Base-by-base conservation (phyloP, 2,113 vertebrate species). In the Argyrosomus japonicus region DNA sequence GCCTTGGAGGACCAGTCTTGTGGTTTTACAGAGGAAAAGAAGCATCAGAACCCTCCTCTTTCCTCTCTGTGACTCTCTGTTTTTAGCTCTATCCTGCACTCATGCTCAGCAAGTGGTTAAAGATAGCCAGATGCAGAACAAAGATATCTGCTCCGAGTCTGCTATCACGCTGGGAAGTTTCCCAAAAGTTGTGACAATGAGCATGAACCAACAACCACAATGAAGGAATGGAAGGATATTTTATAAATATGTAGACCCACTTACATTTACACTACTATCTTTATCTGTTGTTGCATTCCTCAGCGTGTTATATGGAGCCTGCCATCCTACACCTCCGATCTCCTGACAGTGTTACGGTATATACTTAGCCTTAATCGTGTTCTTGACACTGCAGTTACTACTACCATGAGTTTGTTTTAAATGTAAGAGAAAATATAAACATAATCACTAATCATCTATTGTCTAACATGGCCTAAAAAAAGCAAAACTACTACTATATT, bases 11-110 rank as follows among this genome's bases (percentile, higher is more conserved):
- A 43, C 21, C 19, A 45, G 13, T 19, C 29, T 21, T 89, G 88
- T 65, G 82, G 80, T 85, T 91, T 84, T 45, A 11, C 9, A 62
- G 81, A 87, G 80, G 82, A 87, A 85, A 80, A 88, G 80, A 83
- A 74, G 48, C 61, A 68, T 1, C 70, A 85, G 82, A 69, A 32
- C 62, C 84, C 73, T 78, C 89, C 84, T 86, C 79, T 87, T 91
- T 90, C 83, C 87, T 69, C 82, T 57, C 58, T 40, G 68, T 21
- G 67, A 18, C 74, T 23, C 65, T 19, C 61, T 79, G 75, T 80
- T 87, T 87, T 79, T 74, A 88, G 74, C 89, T 65, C 57, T 7
- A 27, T 67, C 56, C 69, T 72, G 51, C 57, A 62, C 69, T 89
- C 62, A 50, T 48, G 43, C 67, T 71, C 85, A 61, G 57, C 80